Conservation (phyloP, 1,140 invertebrate genomes). For the Bombus turneri region DNA sequence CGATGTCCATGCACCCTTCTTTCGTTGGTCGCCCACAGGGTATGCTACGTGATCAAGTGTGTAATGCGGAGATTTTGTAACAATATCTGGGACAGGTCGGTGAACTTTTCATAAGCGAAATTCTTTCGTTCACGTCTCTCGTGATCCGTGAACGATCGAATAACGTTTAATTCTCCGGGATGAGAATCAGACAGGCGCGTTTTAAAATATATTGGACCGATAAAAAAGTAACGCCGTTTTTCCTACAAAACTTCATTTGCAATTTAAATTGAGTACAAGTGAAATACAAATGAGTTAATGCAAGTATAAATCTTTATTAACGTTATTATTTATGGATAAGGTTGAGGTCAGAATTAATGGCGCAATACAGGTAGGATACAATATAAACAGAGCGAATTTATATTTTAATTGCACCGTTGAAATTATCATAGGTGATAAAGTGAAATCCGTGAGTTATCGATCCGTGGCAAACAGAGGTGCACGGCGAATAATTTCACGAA, state of each 20-base stretch:
- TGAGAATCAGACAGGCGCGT: not conserved
- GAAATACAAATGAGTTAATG: not conserved
- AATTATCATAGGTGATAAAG: conserved; percentile 17
- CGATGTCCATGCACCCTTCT: conserved; percentile 3
- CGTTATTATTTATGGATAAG: not conserved
- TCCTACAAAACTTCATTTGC: no score
- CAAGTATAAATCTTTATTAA: not conserved
- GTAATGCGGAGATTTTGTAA: conserved; percentile 69
- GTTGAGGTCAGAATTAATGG: not conserved
- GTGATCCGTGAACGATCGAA: conserved; percentile 29
- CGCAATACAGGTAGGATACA: not conserved
- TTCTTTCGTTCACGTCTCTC: conserved; percentile 39
- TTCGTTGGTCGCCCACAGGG: conserved; percentile 24
- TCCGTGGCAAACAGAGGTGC: not conserved
- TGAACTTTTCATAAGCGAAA: conserved; percentile 64
- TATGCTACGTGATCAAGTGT: conserved; percentile 60
- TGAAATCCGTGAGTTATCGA: conserved; percentile 3
- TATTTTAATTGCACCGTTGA: not conserved
- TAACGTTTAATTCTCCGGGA: conserved; percentile 7
- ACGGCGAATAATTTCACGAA: no score
- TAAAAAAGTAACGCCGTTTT: not conserved
- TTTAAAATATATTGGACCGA: not conserved
- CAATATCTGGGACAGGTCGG: conserved; percentile 71
- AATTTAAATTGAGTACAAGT: no score
- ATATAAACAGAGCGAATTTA: not conserved